Percentiles rank a stretch among this genome's conserved stretches.
Conservation (phyloP, 2,113 vertebrate species). For the Dendrocopos noguchii region DNA sequence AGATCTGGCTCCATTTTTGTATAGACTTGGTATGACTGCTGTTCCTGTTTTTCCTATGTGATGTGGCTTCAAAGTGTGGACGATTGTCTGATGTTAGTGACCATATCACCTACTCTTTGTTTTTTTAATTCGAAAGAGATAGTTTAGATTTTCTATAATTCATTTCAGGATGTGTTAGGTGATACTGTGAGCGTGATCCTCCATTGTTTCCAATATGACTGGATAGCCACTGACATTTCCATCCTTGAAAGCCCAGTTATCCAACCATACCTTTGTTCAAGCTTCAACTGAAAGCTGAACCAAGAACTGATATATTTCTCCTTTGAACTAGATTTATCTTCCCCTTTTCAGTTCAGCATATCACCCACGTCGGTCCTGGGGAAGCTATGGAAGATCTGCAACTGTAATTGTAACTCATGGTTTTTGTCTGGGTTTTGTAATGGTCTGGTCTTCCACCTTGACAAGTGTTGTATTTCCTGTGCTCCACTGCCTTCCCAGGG, state of each 20-base stretch:
- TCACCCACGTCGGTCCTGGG: not conserved
- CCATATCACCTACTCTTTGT: not conserved
- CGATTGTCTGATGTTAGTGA: not conserved
- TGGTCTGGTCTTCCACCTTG: not conserved
- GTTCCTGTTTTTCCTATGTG: not conserved
- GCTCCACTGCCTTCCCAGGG: not conserved
- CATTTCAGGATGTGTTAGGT: not conserved
- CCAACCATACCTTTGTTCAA: not conserved
- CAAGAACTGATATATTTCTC: not conserved
- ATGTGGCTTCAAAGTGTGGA: not conserved
- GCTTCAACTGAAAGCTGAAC: not conserved
- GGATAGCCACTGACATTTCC: not conserved
- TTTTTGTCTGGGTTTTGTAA: not conserved
- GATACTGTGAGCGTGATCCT: not conserved
- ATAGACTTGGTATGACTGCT: not conserved
- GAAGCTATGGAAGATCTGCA: not conserved
- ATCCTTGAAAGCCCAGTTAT: not conserved
- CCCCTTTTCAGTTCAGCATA: not conserved
- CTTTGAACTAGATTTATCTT: not conserved
- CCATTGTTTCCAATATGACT: not conserved
- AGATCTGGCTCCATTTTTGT: not conserved
- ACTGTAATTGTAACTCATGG: accelerated
- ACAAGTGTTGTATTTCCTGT: not conserved
- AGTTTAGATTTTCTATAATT: not conserved
- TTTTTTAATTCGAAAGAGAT: not conserved